Evolutionary conservation across 2,113 vertebrate species (phyloP).

Genomic region (Chaetodon auriga): DNA sequence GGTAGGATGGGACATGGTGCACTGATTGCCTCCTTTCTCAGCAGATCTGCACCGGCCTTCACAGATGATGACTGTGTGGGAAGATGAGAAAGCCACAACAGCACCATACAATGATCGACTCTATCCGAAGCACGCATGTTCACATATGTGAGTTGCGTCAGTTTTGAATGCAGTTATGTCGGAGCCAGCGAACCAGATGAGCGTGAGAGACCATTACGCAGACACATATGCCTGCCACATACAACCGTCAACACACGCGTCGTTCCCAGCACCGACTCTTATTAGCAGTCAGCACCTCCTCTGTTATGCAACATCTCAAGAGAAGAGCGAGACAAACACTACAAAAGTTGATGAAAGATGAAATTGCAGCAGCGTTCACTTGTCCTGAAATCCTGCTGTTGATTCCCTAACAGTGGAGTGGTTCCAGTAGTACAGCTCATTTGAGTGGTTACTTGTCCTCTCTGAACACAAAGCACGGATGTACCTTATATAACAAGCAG

Average conservation of each 20-base stretch:
- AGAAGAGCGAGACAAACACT: slow-evolving; percentile 60
- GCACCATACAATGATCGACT: slow-evolving; percentile 1
- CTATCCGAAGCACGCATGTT: slow-evolving; percentile 19
- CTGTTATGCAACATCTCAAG: slow-evolving; percentile 66
- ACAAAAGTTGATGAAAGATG: slow-evolving; percentile 71
- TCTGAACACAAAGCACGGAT: slow-evolving; percentile 78
- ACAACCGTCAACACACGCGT: slow-evolving; percentile 17
- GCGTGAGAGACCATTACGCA: slow-evolving; percentile 3
- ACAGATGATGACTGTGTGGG: slow-evolving; percentile 57
- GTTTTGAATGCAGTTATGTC: slow-evolving; percentile 23
- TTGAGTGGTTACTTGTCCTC: slow-evolving; percentile 66
- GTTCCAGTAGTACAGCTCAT: slow-evolving; percentile 52
- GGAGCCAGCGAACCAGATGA: background rate
- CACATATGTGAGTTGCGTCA: background rate
- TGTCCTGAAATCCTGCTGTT: slow-evolving; percentile 68
- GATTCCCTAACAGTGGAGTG: slow-evolving; percentile 63
- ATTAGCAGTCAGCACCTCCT: slow-evolving; percentile 67
- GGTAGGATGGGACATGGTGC: slow-evolving; percentile 27
- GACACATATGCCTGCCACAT: background rate
- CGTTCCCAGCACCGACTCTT: slow-evolving; percentile 31
- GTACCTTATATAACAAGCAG: slow-evolving; percentile 75
- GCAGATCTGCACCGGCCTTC: slow-evolving; percentile 47
- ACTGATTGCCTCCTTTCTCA: slow-evolving; percentile 55
- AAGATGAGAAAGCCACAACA: slow-evolving; percentile 47
- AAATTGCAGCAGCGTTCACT: slow-evolving; percentile 59